Conservation (phyloP, 2,888 invertebrate genomes). For the Tachina grossa region DNA sequence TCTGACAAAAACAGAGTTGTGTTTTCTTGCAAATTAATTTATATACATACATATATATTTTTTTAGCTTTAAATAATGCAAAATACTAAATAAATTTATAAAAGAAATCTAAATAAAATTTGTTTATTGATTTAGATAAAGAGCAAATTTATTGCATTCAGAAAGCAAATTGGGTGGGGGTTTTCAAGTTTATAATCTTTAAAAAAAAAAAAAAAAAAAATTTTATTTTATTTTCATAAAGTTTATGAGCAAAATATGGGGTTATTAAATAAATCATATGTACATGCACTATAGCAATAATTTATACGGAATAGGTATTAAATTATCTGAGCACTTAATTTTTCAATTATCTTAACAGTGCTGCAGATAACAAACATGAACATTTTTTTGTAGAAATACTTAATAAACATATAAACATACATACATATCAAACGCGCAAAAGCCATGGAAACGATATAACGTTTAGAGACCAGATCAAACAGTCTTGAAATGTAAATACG, state of each 20-base stretch:
- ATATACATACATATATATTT: neutral
- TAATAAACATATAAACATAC: too few species aligned
- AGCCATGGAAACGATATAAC: too few species aligned
- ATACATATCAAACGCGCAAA: too few species aligned
- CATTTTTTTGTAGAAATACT: too few species aligned
- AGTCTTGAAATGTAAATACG: too few species aligned
- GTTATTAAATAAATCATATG: constrained; percentile 14
- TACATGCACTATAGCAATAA: neutral
- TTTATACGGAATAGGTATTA: neutral
- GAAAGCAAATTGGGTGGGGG: neutral
- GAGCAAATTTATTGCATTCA: neutral
- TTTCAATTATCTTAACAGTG: neutral
- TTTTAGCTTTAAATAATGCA: neutral
- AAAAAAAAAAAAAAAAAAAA: too few species aligned
- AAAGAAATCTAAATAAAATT: neutral
- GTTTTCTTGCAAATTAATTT: neutral
- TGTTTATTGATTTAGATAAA: neutral
- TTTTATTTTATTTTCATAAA: constrained; percentile 4
- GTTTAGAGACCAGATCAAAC: too few species aligned
- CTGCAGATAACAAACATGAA: neutral
- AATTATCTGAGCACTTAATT: too few species aligned
- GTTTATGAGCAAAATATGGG: neutral
- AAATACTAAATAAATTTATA: neutral
- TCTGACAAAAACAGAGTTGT: constrained; percentile 19
- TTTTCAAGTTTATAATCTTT: neutral